Percentiles rank a stretch among this genome's conserved stretches.
These are phyloP conservation scores for Penaeus japonicus DNA, from an alignment of 1,140 invertebrate genomes.

Conservation along the genomic window DNA sequence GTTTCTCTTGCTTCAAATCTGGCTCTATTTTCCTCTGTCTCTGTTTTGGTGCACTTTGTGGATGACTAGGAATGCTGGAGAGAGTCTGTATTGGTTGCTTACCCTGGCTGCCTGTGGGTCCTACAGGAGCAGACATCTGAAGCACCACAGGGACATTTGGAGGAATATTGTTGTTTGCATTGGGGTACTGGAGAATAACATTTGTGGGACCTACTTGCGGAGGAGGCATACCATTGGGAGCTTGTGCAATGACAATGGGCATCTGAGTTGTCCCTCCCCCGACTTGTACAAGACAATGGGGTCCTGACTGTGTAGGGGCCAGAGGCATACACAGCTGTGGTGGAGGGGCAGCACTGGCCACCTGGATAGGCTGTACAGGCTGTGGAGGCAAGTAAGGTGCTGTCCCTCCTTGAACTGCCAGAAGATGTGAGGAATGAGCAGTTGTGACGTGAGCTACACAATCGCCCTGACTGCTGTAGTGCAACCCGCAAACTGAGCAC, in stretches of 20 bases:
- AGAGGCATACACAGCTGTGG: neutral
- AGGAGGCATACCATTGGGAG: neutral
- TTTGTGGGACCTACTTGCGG: neutral
- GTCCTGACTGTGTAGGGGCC: neutral
- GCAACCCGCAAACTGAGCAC: slow-evolving; percentile 35
- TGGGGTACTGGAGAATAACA: slow-evolving; percentile 20
- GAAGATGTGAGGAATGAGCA: slow-evolving; percentile 3
- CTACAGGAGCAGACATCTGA: neutral
- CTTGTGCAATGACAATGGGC: neutral
- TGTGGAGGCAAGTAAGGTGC: neutral
- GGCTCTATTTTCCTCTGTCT: neutral
- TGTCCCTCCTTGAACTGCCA: slow-evolving; percentile 26
- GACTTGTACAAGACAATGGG: slow-evolving; percentile 21
- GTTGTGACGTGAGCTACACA: slow-evolving; percentile 25
- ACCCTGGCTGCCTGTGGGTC: neutral
- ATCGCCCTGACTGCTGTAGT: slow-evolving; percentile 33
- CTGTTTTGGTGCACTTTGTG: neutral
- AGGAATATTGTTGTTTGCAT: slow-evolving; percentile 2
- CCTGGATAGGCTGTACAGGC: neutral
- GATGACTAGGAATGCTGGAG: neutral
- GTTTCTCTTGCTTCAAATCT: neutral
- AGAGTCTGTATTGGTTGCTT: slow-evolving; percentile 11
- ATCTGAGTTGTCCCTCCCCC: neutral
- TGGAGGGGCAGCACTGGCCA: neutral
- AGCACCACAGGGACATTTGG: neutral